Evolutionary conservation across 2,113 vertebrate species (phyloP), one percentile per base, ranked within the genome.

Genomic region (Grallaria varia): DNA sequence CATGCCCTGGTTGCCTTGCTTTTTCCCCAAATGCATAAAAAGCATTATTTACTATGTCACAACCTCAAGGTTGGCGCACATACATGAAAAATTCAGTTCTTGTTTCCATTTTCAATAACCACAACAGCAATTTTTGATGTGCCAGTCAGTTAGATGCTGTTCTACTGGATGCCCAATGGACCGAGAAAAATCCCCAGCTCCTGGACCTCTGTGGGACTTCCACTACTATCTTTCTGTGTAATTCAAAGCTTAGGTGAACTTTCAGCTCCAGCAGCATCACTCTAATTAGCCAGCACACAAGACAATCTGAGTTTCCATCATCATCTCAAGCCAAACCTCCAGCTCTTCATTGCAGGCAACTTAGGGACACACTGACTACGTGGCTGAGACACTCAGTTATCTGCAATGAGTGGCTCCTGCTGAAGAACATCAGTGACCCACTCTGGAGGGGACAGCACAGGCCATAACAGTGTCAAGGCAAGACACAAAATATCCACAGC

Each of bases 361-460:
- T 6, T 45, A 39, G 40, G 33, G 76, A 30, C 35, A 4, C 0
- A 0, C 8, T 1, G 37, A 27, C 27, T 13, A 4, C 0, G 0
- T 3, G 45, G 33, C 55, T 63, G 59, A 74, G 53, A 67, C 0
- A 0, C 8, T 20, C 62, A 6, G 10, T 9, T 50, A 49, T 2
- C 60, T 10, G 47, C 44, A 63, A 11, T 0, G 0, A 12, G n/a
- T 4, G 25, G 35, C 1, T 69, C n/a, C 75, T 64, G 40, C 49
- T 37, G 58, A 7, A 45, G 52, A 79, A 31, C 18, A 24, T 8
- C 33, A 31, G 9, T 5, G 60, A 74, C 22, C 42, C 0, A 1
- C 69, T n/a, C 62, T 0, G 3, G 13, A 85, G 35, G 27, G 22
- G 8, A 76, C 23, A 58, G 53, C 33, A 6, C 24, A 28, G 40